Percentiles rank a stretch among this genome's conserved stretches.
phyloP scores from a whole-genome alignment of 2,888 invertebrate genomes.

The Tetranychus truncatus region DNA sequence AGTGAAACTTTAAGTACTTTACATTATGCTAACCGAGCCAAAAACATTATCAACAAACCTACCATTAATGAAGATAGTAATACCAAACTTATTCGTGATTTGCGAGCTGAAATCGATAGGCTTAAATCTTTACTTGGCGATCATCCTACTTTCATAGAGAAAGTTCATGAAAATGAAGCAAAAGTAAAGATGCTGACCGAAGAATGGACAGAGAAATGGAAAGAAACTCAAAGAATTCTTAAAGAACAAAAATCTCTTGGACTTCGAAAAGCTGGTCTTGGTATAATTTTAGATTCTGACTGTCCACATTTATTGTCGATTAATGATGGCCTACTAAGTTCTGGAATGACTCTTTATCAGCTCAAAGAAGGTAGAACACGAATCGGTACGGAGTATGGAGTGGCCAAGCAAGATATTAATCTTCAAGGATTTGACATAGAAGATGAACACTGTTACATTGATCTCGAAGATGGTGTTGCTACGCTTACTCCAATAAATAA shows the following conservation, averaged over 20 bases:
- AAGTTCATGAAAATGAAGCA: constrained; percentile 71
- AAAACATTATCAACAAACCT: constrained; percentile 75
- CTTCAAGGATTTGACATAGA: constrained; percentile 55
- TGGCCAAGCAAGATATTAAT: constrained; percentile 54
- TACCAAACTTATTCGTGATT: constrained; percentile 64
- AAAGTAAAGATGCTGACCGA: constrained; percentile 59
- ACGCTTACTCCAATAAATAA: constrained; percentile 51
- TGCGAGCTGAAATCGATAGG: constrained; percentile 55
- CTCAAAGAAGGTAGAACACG: constrained; percentile 72
- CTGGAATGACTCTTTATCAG: constrained; percentile 76
- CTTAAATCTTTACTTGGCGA: constrained; percentile 13
- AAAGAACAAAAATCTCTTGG: constrained; percentile 73
- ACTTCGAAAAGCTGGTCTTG: constrained; percentile 56
- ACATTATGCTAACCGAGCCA: constrained; percentile 69
- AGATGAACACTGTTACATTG: constrained; percentile 56
- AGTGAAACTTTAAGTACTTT: constrained; percentile 67
- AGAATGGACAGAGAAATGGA: constrained; percentile 82
- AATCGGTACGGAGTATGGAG: constrained; percentile 56
- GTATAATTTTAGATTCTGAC: constrained; percentile 71
- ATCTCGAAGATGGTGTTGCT: constrained; percentile 50
- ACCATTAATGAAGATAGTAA: constrained; percentile 76
- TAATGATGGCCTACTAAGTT: constrained; percentile 69
- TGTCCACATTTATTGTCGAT: constrained; percentile 80
- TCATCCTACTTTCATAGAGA: constrained; percentile 49
- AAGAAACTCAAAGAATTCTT: constrained; percentile 55